Percentiles rank a stretch among this genome's conserved stretches.
Evolutionary conservation across 1,140 invertebrate species (phyloP).

Genomic region (Hestina assimilis): DNA sequence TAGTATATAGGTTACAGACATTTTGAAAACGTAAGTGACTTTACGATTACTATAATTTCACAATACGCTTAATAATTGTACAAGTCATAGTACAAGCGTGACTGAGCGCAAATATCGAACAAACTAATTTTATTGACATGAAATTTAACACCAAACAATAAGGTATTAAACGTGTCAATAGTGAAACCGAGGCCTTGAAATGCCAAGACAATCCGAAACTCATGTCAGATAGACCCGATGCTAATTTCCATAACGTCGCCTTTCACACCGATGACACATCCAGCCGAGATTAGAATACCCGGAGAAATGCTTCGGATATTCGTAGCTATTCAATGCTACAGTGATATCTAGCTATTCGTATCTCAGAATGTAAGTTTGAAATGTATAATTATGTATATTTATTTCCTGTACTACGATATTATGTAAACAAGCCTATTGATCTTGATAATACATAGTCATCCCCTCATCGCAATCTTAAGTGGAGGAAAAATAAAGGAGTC

Average conservation of each 20-base stretch:
- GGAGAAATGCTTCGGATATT: slow-evolving; percentile 20
- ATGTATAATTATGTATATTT: no score
- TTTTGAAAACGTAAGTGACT: neutral
- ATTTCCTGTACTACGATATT: no score
- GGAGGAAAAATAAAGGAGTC: no score
- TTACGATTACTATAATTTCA: neutral
- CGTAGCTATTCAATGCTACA: neutral
- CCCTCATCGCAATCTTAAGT: no score
- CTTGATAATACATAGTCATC: no score
- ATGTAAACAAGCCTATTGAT: no score
- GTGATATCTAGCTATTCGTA: neutral
- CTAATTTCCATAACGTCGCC: slow-evolving; percentile 71
- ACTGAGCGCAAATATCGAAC: slow-evolving; percentile 48
- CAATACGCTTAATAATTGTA: slow-evolving; percentile 7
- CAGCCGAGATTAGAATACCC: slow-evolving; percentile 10
- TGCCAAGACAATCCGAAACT: slow-evolving; percentile 47
- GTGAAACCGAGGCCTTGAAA: slow-evolving; percentile 60
- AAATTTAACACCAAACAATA: slow-evolving; percentile 44
- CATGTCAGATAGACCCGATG: slow-evolving; percentile 58
- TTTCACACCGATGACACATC: slow-evolving; percentile 45
- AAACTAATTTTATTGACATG: slow-evolving; percentile 51
- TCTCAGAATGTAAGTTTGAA: neutral
- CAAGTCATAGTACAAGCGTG: slow-evolving; percentile 29
- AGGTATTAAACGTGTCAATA: slow-evolving; percentile 54
- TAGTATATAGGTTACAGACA: neutral